phyloP scores from a whole-genome alignment of 2,888 invertebrate genomes.

The Agelastica alni region DNA sequence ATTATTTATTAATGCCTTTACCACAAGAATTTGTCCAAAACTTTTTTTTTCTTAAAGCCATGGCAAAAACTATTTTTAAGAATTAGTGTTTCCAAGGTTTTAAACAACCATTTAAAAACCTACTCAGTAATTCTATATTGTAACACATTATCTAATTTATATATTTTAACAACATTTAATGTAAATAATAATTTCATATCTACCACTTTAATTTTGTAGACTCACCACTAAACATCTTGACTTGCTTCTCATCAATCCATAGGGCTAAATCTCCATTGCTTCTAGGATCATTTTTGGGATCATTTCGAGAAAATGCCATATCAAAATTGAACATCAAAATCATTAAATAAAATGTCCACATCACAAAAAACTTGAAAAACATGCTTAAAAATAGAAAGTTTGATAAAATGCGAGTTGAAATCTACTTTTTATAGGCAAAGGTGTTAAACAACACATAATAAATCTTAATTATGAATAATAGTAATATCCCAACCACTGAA shows the following conservation, averaged over 20 bases:
- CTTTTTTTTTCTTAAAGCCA: too few species aligned
- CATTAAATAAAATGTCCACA: conserved; percentile 41
- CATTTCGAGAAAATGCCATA: conserved; percentile 47
- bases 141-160: too few species aligned
- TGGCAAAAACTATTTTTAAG: too few species aligned
- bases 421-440: background rate
- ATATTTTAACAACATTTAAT: too few species aligned
- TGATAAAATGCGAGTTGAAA: background rate
- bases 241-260: conserved; percentile 91
- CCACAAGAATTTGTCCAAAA: too few species aligned
- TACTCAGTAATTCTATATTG: too few species aligned
- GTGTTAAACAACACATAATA: conserved; percentile 6
- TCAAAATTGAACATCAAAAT: conserved; percentile 38
- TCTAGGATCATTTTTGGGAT: conserved; percentile 53
- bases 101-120: too few species aligned
- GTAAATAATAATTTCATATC: too few species aligned
- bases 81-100: too few species aligned
- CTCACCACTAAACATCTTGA: conserved; percentile 88
- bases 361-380: conserved; percentile 42
- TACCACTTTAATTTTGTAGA: conserved; percentile 23
- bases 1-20: background rate
- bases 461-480: too few species aligned
- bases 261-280: conserved; percentile 71
- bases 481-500: too few species aligned
- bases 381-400: conserved; percentile 40